Conservation (phyloP, 1,140 invertebrate species). For the Parapsyche elsis region DNA sequence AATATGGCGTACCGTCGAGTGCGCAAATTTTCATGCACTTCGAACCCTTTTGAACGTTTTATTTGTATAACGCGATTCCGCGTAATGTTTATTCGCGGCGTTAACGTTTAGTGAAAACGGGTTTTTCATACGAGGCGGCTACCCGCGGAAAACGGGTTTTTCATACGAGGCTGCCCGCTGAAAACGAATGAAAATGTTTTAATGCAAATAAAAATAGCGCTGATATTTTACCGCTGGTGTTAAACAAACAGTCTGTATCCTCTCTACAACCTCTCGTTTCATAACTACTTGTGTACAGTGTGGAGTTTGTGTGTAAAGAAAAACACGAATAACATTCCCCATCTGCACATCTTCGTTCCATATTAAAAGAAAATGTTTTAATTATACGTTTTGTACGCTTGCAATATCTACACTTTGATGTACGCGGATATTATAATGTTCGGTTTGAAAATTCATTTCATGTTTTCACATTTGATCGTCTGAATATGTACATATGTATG, state of each 20-base stretch:
- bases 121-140: slow-evolving; percentile 21
- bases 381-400: no score
- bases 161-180: background rate
- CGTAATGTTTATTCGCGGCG: slow-evolving; percentile 41
- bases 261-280: no score
- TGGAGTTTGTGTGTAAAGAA: no score
- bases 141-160: slow-evolving; percentile 6
- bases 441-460: background rate
- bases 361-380: no score
- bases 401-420: no score
- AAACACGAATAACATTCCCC: no score
- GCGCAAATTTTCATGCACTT: background rate
- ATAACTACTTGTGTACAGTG: no score
- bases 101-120: slow-evolving; percentile 40
- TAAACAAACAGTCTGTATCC: slow-evolving; percentile 29
- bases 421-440: no score
- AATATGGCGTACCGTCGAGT: no score
- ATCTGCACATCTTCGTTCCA: no score
- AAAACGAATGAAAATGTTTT: slow-evolving; percentile 36
- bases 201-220: slow-evolving; percentile 44
- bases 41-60: slow-evolving; percentile 20
- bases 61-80: slow-evolving; percentile 37
- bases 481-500: background rate
- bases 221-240: slow-evolving; percentile 30
- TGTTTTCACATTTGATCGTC: background rate